phyloP scores from a whole-genome alignment of 2,888 invertebrate genomes.

The Platycnemis pennipes region DNA sequence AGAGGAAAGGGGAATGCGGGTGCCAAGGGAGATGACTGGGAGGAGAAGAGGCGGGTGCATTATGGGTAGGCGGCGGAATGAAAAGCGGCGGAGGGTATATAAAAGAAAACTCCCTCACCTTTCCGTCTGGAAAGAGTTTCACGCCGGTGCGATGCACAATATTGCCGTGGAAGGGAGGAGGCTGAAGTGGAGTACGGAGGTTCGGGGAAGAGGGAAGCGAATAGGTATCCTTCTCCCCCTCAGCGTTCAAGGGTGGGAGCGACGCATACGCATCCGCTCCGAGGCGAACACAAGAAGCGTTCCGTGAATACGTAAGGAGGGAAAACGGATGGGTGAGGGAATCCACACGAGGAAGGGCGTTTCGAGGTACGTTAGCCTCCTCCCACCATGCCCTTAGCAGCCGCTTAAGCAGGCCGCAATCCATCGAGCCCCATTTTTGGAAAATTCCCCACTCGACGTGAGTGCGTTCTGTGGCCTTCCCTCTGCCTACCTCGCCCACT shows the following conservation, averaged over 20 bases:
- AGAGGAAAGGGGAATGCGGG: not conserved
- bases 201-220: not conserved
- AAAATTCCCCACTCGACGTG: not conserved
- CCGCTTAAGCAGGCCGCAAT: not conserved
- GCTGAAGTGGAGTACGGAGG: not conserved
- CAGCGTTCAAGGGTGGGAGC: not conserved
- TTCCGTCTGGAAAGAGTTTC: not conserved
- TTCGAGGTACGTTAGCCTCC: not conserved
- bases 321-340: not conserved
- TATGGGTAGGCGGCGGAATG: not conserved
- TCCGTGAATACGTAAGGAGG: not conserved
- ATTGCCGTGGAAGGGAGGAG: not conserved
- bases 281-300: slow-evolving; percentile 10
- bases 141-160: not conserved
- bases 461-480: not conserved
- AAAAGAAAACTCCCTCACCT: not conserved
- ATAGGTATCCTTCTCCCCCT: not conserved
- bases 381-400: not conserved
- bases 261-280: not conserved
- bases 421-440: not conserved
- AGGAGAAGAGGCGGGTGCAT: not conserved
- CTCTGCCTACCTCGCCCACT: not conserved
- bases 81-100: not conserved
- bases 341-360: not conserved
- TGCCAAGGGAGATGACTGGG: not conserved